These are phyloP conservation scores for Tanytarsus gracilentus DNA, from an alignment of 2,888 invertebrate genomes.

Conservation along the genomic window DNA sequence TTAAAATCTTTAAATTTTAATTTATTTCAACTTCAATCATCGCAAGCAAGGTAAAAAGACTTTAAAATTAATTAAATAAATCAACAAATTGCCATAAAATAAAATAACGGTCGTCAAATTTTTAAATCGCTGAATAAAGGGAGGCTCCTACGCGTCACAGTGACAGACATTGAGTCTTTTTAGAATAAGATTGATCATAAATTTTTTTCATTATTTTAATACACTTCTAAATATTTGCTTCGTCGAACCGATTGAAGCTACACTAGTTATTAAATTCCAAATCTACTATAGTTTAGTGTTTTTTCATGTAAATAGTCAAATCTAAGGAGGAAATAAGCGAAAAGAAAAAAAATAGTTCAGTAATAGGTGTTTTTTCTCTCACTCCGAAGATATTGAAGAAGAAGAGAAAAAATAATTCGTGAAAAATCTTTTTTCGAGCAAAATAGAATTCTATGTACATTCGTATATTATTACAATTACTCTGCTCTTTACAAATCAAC, in stretches of 20 bases:
- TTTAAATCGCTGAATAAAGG: too few species aligned
- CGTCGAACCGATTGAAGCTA: conserved; percentile 15
- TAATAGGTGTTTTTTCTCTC: conserved; percentile 16
- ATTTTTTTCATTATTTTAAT: conserved; percentile 23
- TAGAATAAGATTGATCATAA: neutral
- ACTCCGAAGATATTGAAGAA: neutral
- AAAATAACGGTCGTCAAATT: too few species aligned
- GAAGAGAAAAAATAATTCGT: conserved; percentile 1
- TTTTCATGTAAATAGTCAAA: conserved; percentile 26
- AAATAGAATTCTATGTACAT: conserved; percentile 10
- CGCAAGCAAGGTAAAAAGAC: too few species aligned
- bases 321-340: too few species aligned
- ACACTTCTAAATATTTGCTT: conserved; percentile 16
- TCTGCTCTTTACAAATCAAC: conserved; percentile 9
- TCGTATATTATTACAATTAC: conserved; percentile 1
- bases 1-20: too few species aligned
- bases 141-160: too few species aligned
- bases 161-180: too few species aligned
- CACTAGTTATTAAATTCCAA: conserved; percentile 20
- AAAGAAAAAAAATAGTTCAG: conserved; percentile 11
- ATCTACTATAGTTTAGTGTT: conserved; percentile 20
- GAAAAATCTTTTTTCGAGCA: conserved; percentile 16
- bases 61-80: too few species aligned
- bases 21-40: too few species aligned
- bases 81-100: too few species aligned